phyloP scores from a whole-genome alignment of 2,113 vertebrate genomes.

The Ascaphus truei region DNA sequence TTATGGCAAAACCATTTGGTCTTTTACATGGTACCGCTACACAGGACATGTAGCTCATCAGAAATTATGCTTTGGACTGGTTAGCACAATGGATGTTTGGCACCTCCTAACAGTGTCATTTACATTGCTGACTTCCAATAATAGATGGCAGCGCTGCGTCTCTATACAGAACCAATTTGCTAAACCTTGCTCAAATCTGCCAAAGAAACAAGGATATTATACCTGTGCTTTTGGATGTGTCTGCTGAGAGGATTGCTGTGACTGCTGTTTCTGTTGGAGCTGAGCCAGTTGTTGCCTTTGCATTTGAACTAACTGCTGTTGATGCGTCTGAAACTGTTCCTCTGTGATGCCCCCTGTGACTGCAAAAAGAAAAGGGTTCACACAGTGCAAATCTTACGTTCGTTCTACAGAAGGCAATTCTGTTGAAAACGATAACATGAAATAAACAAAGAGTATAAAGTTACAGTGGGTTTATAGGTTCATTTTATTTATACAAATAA shows the following conservation, averaged over 20 bases:
- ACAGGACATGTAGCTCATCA: no score
- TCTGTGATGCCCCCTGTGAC: slow-evolving; percentile 86
- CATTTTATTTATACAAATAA: no score
- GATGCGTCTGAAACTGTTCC: slow-evolving; percentile 86
- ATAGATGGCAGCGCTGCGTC: no score
- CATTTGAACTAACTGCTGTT: slow-evolving; percentile 88
- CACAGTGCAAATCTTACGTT: not conserved
- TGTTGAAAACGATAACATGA: rapidly evolving
- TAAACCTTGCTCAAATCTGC: not conserved
- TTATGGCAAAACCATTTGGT: no score
- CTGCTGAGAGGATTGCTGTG: slow-evolving; percentile 70
- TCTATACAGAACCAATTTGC: not conserved
- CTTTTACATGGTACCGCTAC: no score
- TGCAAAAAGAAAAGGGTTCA: slow-evolving; percentile 37
- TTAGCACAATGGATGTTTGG: no score
- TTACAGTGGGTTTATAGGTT: no score
- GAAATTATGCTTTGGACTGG: no score
- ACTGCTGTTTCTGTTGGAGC: slow-evolving; percentile 78
- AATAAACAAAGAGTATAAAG: no score
- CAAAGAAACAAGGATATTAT: not conserved
- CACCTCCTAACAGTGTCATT: no score
- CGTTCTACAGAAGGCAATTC: not conserved
- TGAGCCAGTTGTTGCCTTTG: slow-evolving; percentile 83
- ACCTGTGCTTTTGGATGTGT: slow-evolving; percentile 74
- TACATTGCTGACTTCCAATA: no score